A percentile compares a stretch with the other conserved stretches of the same genome.
phyloP scores from a whole-genome alignment of 2,113 vertebrate species.

The Ptilorrhoa leucosticta region DNA sequence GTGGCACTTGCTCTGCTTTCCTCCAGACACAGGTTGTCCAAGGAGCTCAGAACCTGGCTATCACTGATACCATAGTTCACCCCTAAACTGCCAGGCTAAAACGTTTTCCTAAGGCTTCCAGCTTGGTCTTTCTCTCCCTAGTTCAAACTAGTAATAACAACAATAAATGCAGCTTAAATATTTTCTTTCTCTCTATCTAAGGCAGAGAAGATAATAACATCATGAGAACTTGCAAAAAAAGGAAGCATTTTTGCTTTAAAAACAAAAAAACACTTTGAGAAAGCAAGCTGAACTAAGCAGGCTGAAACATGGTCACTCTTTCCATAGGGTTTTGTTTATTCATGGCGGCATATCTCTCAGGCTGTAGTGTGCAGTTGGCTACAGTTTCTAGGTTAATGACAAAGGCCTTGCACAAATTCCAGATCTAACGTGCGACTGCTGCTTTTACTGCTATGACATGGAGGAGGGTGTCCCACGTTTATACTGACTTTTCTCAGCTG shows the following conservation, averaged over 20 bases:
- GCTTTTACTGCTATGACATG: neutral
- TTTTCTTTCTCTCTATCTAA: neutral
- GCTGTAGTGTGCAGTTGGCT: neutral
- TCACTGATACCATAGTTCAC: neutral
- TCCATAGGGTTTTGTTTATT: conserved; percentile 27
- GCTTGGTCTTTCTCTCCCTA: neutral
- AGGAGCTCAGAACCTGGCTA: neutral
- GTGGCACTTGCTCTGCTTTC: neutral
- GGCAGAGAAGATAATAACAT: neutral
- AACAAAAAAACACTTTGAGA: neutral
- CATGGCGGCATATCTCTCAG: neutral
- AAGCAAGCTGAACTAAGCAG: neutral
- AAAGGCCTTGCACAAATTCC: neutral
- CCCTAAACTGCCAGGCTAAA: neutral
- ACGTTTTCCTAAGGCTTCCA: neutral
- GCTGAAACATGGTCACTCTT: neutral
- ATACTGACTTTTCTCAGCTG: neutral
- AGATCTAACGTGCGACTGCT: neutral
- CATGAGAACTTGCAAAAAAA: neutral
- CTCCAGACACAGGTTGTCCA: neutral
- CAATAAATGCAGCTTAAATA: neutral
- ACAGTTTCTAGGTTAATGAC: neutral
- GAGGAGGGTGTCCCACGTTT: neutral
- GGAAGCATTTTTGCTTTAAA: neutral
- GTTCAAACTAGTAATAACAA: neutral